Percentiles rank a stretch among this genome's conserved stretches.
Conservation (phyloP, 2,797 vertebrate species). For the Melanotaenia trifasciata region DNA sequence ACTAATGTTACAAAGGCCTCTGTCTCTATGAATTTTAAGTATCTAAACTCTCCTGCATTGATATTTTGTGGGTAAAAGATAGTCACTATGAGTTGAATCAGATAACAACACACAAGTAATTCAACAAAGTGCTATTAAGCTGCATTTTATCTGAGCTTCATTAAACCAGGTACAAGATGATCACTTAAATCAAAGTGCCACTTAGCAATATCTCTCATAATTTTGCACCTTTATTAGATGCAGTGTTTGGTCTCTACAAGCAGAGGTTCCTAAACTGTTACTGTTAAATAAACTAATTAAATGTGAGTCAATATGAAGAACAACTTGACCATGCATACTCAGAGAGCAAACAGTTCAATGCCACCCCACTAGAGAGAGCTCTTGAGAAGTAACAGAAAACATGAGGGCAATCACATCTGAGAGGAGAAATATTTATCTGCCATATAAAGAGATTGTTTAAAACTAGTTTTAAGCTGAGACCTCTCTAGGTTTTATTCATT, state of each 20-base stretch:
- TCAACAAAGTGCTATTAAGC: background rate
- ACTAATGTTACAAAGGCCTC: background rate
- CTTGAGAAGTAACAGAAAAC: background rate
- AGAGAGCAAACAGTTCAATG: constrained; percentile 24
- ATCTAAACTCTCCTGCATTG: background rate
- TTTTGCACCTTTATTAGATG: background rate
- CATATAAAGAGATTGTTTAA: background rate
- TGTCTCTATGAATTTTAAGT: constrained; percentile 7
- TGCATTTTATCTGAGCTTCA: background rate
- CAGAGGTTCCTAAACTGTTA: background rate
- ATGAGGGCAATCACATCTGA: background rate
- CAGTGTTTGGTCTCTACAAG: background rate
- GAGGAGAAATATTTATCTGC: constrained; percentile 1
- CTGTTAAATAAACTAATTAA: background rate
- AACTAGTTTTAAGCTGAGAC: constrained; percentile 15
- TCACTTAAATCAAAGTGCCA: background rate
- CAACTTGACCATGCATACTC: background rate
- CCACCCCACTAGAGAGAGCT: constrained; percentile 57
- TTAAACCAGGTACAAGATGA: background rate
- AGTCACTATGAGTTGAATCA: background rate
- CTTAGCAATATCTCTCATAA: background rate
- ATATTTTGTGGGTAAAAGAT: background rate
- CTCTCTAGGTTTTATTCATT: constrained; percentile 15
- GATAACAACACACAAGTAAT: background rate
- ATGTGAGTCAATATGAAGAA: background rate